Conservation (phyloP, 1,140 invertebrate species). For the Scaptodrosophila lebanonensis region DNA sequence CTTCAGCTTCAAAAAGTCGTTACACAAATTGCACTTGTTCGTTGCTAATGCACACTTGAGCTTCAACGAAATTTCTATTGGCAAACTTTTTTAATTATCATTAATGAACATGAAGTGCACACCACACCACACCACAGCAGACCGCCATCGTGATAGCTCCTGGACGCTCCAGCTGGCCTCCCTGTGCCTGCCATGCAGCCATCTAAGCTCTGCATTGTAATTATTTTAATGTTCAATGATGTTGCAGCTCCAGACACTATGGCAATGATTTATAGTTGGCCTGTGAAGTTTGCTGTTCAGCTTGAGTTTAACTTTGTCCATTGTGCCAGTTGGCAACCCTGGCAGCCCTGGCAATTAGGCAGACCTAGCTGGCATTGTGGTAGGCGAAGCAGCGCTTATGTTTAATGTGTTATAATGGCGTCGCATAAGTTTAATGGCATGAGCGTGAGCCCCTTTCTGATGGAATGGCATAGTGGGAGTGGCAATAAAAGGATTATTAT, state of each 20-base stretch:
- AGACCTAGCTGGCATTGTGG: slow-evolving; percentile 6
- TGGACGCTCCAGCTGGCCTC: too few species aligned
- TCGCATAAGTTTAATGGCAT: slow-evolving; percentile 51
- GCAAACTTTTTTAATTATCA: slow-evolving; percentile 68
- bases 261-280: slow-evolving; percentile 66
- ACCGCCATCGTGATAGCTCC: too few species aligned
- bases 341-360: slow-evolving; percentile 56
- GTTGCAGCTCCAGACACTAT: slow-evolving; percentile 58
- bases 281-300: slow-evolving; percentile 13
- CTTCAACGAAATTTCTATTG: slow-evolving; percentile 43
- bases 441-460: slow-evolving; percentile 37
- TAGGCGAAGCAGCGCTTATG: slow-evolving; percentile 58
- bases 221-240: slow-evolving; percentile 73
- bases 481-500: too few species aligned
- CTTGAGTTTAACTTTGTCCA: slow-evolving; percentile 13
- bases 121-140: slow-evolving; percentile 5
- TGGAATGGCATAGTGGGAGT: too few species aligned
- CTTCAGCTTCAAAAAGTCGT: slow-evolving; percentile 34
- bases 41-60: too few species aligned
- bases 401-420: slow-evolving; percentile 67
- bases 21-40: slow-evolving; percentile 35
- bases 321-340: slow-evolving; percentile 57
- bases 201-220: slow-evolving; percentile 65
- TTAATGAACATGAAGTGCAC: slow-evolving; percentile 55
- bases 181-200: too few species aligned